phyloP scores from a whole-genome alignment of 2,113 vertebrate genomes.

The Penelope pileata region DNA sequence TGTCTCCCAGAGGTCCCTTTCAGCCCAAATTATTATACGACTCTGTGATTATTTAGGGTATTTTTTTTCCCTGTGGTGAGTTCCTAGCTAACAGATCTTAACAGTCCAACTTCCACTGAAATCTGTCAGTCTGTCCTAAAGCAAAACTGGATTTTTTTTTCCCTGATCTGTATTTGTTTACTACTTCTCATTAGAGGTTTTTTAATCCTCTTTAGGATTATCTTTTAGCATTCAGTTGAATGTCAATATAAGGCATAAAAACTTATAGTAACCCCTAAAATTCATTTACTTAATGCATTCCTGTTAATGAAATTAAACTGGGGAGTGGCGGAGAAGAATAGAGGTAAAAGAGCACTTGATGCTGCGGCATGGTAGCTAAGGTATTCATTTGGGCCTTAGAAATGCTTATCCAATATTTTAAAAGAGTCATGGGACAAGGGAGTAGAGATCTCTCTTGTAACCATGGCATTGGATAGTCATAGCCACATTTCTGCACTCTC shows the following conservation, averaged over 20 bases:
- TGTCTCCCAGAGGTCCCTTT: background rate
- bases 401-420: background rate
- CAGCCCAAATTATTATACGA: background rate
- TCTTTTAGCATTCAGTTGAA: background rate
- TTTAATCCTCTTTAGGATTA: background rate
- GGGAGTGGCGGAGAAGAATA: background rate
- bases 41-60: background rate
- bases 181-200: background rate
- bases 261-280: background rate
- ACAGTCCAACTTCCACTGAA: background rate
- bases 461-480: background rate
- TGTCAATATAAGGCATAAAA: background rate
- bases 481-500: background rate
- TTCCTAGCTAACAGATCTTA: background rate
- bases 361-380: background rate
- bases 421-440: background rate
- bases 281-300: background rate
- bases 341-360: background rate
- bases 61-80: background rate
- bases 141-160: background rate
- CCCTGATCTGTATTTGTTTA: background rate
- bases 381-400: background rate
- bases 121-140: background rate
- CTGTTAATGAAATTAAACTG: background rate
- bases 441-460: background rate